Evolutionary conservation across 2,888 invertebrate genomes (phyloP).

Genomic region (Heteropelma amictum): DNA sequence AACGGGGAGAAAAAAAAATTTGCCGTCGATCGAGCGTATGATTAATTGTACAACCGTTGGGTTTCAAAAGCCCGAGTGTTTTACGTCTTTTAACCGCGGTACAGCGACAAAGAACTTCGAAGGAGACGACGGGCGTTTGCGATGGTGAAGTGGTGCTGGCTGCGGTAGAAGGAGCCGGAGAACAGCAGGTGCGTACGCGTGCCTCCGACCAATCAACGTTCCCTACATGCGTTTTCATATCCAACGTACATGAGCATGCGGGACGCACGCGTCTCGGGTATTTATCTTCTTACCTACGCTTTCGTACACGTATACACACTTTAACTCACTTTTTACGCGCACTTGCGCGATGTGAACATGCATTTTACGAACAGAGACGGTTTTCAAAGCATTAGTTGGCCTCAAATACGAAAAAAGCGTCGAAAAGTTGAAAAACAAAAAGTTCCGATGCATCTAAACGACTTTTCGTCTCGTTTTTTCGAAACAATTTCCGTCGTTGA

Average conservation of each 20-base stretch:
- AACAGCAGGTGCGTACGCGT: slow-evolving; percentile 74
- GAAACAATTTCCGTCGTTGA: too few relatives aligned
- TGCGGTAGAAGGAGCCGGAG: slow-evolving; percentile 6
- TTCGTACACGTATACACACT: slow-evolving; percentile 5
- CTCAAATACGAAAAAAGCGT: too few relatives aligned
- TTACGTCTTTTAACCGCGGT: slow-evolving; percentile 28
- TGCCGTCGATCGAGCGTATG: neutral
- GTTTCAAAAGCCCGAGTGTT: slow-evolving; percentile 16
- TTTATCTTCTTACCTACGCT: slow-evolving; percentile 55
- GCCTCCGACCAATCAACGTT: slow-evolving; percentile 72
- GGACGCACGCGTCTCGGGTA: slow-evolving; percentile 58
- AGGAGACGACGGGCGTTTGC: slow-evolving; percentile 53
- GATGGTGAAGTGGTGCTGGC: neutral
- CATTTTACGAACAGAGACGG: too few relatives aligned
- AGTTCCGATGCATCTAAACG: too few relatives aligned
- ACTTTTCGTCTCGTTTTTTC: too few relatives aligned
- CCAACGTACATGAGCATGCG: too few relatives aligned
- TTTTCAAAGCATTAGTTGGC: too few relatives aligned
- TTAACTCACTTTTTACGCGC: too few relatives aligned
- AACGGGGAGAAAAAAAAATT: slow-evolving; percentile 22
- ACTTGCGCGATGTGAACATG: too few relatives aligned
- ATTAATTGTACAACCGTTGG: too few relatives aligned
- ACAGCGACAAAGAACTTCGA: slow-evolving; percentile 62
- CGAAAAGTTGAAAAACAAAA: too few relatives aligned
- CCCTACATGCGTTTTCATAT: slow-evolving; percentile 44